Evolutionary conservation across 2,113 vertebrate species (phyloP).

Genomic region (Vanacampus margaritifer): DNA sequence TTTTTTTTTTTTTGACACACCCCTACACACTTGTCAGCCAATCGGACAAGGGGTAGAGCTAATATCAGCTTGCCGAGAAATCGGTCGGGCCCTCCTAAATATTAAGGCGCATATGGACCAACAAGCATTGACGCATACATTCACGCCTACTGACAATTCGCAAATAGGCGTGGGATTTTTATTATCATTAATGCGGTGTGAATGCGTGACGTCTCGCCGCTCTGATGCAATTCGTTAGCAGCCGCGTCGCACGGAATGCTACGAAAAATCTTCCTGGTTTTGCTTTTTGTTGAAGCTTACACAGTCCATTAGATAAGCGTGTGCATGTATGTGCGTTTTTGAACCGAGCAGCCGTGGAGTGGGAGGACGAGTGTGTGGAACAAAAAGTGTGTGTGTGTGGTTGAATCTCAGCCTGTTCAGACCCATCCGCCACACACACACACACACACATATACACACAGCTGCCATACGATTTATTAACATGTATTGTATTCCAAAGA

Average conservation of each 20-base stretch:
- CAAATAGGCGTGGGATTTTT: no score
- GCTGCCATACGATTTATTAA: conserved; percentile 4
- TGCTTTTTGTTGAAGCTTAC: neutral
- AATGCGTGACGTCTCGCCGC: neutral
- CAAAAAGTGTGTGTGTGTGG: conserved; percentile 15
- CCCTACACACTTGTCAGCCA: no score
- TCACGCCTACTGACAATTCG: neutral
- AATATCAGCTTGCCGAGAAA: no score
- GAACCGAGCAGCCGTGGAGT: conserved; percentile 56
- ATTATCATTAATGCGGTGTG: neutral
- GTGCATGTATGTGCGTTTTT: conserved; percentile 3
- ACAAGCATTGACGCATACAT: neutral
- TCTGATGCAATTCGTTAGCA: neutral
- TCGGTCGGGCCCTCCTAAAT: no score
- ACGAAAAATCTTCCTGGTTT: neutral
- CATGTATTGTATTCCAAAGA: neutral
- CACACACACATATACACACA: conserved; percentile 1
- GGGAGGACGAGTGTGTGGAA: conserved; percentile 48
- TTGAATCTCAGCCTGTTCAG: neutral
- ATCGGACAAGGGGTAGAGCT: no score
- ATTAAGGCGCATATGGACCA: no score
- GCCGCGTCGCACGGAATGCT: neutral
- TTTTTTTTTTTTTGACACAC: no score
- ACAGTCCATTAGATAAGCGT: neutral
- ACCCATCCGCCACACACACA: conserved; percentile 9